Evolutionary conservation across 2,888 invertebrate species (phyloP), one percentile per base, ranked within the genome.

Genomic region (Synanthedon vespiformis): DNA sequence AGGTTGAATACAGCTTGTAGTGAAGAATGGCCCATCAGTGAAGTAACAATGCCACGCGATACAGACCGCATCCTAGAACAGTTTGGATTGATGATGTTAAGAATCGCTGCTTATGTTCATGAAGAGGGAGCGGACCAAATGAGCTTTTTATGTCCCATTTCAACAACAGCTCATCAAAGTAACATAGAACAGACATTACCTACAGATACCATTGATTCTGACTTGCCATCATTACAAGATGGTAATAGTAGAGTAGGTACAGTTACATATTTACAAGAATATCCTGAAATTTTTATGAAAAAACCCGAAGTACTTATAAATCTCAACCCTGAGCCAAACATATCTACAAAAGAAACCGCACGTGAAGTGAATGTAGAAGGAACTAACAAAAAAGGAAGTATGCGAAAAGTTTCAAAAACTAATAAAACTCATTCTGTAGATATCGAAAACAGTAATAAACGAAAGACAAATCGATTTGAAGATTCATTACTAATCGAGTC

Each of bases 281-380:
- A 83, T 62, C 85, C 85, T 13, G 73, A 84, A 60, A 83, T 85
- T 65, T 86, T 86, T 61, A 77, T 73, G 70, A 84, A 77, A 60
- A 81, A 70, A 51, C 56, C 71, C 1, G 77, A 77, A 27, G 53
- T 62, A 18, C 60, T 65, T 53, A 56, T 59, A 48, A 54, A 62
- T 40, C 61, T 53, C 27, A 50, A 44, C 40, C 14, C 52, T 48
- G 57, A 56, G 47, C 52, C 56, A 40, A 48, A 48, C 14, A 12
- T 48, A n/a, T n/a, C 13, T n/a, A 13, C 12, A 44, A 44, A n/a
- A 14, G 14, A 44, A 6, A 44, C 44, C 44, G 44, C 13, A 12
- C 44, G 44, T 13, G 34, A 34, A 34, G 10, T 34, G 6, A 44
- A 44, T 44, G 13, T 13, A 13, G 44, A 13, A 14, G 44, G 14